phyloP scores from a whole-genome alignment of 2,113 vertebrate species.

The Colossoma macropomum region DNA sequence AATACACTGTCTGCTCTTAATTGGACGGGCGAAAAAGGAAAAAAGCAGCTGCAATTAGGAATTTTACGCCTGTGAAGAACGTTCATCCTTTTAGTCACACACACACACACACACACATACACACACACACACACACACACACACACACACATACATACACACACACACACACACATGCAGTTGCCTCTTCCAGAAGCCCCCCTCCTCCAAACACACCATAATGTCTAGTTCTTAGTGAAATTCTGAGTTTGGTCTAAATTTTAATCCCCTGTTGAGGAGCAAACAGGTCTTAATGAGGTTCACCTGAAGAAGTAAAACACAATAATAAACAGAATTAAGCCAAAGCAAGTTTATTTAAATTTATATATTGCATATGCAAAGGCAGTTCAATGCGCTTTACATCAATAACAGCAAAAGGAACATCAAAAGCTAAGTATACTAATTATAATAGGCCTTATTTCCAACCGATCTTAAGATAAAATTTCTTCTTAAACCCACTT shows the following conservation, averaged over 20 bases:
- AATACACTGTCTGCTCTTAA: slow-evolving; percentile 27
- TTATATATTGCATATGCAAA: no score
- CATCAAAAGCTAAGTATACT: no score
- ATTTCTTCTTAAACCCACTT: no score
- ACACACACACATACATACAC: slow-evolving; percentile 8
- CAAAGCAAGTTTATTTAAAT: no score
- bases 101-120: slow-evolving; percentile 17
- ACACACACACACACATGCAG: slow-evolving; percentile 1
- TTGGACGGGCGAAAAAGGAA: slow-evolving; percentile 15
- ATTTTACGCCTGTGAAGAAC: slow-evolving; percentile 20
- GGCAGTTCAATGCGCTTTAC: no score
- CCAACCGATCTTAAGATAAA: no score
- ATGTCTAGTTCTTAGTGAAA: neutral
- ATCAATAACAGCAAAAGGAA: no score
- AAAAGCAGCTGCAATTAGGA: neutral
- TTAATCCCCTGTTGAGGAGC: no score
- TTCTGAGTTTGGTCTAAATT: neutral
- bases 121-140: neutral
- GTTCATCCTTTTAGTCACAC: slow-evolving; percentile 20
- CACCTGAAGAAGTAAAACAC: no score
- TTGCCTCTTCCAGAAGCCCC: neutral
- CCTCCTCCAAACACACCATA: neutral
- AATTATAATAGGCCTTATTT: no score
- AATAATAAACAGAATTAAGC: no score
- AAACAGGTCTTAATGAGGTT: no score